Conservation (phyloP, 2,797 vertebrate genomes). For the Heliangelus exortis region DNA sequence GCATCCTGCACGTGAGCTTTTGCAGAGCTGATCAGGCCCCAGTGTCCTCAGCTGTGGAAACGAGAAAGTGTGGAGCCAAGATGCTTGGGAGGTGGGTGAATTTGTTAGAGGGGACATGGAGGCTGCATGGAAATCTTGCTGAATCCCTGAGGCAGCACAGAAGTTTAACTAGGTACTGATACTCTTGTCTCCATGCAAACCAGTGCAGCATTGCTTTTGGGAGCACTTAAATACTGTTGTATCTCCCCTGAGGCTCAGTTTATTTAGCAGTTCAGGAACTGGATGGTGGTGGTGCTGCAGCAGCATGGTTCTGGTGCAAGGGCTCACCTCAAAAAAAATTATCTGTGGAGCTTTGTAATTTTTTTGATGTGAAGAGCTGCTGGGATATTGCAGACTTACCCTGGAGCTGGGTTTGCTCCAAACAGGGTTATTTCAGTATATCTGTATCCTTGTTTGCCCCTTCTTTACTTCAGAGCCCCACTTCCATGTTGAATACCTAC, state of each 20-base stretch:
- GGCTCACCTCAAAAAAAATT: neutral
- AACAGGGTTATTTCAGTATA: neutral
- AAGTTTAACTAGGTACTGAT: neutral
- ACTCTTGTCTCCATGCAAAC: neutral
- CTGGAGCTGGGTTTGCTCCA: neutral
- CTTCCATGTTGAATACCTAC: neutral
- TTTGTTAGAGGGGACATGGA: neutral
- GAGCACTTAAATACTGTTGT: neutral
- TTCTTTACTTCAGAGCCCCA: neutral
- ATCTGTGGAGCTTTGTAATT: accelerated
- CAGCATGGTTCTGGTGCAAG: neutral
- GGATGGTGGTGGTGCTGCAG: neutral
- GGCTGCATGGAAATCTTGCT: accelerated
- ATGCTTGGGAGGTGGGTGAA: neutral
- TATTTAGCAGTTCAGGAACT: neutral
- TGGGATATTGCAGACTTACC: neutral
- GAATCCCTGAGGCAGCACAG: neutral
- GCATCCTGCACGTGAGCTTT: accelerated
- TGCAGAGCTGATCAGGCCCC: neutral
- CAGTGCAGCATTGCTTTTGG: neutral
- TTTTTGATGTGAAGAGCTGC: neutral
- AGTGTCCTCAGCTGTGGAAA: neutral
- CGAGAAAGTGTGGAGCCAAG: neutral
- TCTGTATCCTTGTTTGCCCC: neutral
- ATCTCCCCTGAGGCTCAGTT: neutral